Base-by-base conservation (phyloP, 2,888 invertebrate genomes). In the Slavum lentiscoides region DNA sequence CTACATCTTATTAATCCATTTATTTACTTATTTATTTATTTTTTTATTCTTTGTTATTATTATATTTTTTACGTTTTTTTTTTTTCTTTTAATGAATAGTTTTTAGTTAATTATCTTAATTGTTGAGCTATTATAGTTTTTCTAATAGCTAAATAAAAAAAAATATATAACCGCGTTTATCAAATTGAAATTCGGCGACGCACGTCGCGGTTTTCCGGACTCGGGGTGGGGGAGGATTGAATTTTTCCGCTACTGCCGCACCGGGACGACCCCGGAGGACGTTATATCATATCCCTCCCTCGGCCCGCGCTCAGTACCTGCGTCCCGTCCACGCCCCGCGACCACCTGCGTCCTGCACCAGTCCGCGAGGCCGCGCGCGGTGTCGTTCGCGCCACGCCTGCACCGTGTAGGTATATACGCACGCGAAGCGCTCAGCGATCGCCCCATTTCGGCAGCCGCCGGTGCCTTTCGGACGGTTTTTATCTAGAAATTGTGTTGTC, bases 401-500 rank as follows among this genome's bases (percentile, higher is more conserved):
- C 8, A 5, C 70, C 70, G 11, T 39, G 8, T n/a, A n/a, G n/a
- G n/a, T n/a, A n/a, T n/a, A n/a, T n/a, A n/a, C n/a, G n/a, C n/a
- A n/a, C n/a, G n/a, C n/a, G n/a, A n/a, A n/a, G n/a, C n/a, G n/a
- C n/a, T n/a, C n/a, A n/a, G n/a, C n/a, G n/a, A n/a, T n/a, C n/a
- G n/a, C n/a, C n/a, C n/a, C n/a, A n/a, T n/a, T n/a, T n/a, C n/a
- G 66, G 49, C 49, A 49, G 17, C 43, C 19, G 30, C 49, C 62
- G 43, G 37, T 53, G 74, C 64, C 30, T 62, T 74, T 74, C 74
- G 62, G 53, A 64, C 62, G 43, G 30, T 49, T 68, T 30, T 76
- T 76, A 76, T 76, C 67, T 76, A 68, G 67, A 69, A 67, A 76
- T 76, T 69, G 76, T 76, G 68, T 76, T 76, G 68, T 76, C 68